Evolutionary conservation across 2,113 vertebrate species (phyloP).

Genomic region (Scytalopus superciliaris): DNA sequence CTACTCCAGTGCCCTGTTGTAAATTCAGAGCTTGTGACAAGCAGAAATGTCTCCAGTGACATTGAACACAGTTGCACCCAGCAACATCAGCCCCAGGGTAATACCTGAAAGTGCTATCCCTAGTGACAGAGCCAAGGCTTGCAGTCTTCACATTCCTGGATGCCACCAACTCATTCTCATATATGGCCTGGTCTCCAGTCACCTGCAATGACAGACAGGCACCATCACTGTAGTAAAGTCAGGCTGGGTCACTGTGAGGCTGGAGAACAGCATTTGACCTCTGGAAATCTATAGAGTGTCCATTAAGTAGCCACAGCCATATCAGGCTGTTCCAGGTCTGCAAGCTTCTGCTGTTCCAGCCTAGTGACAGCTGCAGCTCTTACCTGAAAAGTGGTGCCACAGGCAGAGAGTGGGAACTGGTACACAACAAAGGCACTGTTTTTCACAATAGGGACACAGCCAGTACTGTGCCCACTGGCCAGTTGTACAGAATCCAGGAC

Average conservation of each 20-base stretch:
- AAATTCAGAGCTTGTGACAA: background rate
- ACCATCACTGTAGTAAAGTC: background rate
- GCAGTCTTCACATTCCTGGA: background rate
- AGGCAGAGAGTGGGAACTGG: constrained; percentile 57
- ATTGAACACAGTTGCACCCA: background rate
- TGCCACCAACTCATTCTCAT: constrained; percentile 61
- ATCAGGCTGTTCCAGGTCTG: background rate
- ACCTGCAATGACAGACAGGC: background rate
- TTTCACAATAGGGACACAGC: constrained; percentile 32
- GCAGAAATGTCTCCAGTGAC: background rate
- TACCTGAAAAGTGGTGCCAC: constrained; percentile 64
- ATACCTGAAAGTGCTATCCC: constrained; percentile 70
- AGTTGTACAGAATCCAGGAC: constrained; percentile 52
- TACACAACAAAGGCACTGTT: constrained; percentile 56
- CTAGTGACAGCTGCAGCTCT: background rate
- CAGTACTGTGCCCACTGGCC: background rate
- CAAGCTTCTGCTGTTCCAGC: background rate
- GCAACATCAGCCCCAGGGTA: background rate
- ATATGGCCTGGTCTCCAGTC: constrained; percentile 8
- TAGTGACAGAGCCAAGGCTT: constrained; percentile 40
- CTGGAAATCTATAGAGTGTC: background rate
- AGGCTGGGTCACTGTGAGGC: background rate
- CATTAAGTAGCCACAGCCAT: background rate
- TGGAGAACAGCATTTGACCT: background rate
- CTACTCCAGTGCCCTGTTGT: background rate